Evolutionary conservation across 2,113 vertebrate genomes (phyloP), one percentile per base, ranked within the genome.

Genomic region (Heliornis fulica): DNA sequence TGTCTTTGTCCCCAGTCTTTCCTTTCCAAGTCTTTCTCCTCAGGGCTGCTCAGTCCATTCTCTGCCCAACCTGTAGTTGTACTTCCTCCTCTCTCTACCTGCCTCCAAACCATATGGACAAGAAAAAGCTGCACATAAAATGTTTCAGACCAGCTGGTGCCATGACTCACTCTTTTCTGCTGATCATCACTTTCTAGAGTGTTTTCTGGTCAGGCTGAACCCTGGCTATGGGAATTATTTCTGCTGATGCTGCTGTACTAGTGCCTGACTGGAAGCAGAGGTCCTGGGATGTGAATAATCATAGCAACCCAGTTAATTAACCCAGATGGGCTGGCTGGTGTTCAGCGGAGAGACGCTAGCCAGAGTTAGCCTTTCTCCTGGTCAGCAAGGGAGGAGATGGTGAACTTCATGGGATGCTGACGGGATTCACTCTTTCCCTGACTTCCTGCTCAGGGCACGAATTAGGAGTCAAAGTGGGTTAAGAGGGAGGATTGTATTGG

Each of bases 381-480:
- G 11, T 56, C 26, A 32, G 41, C 53, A 79, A 59, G 7, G 12
- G 25, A 89, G 45, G 40, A 74, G 32, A 57, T 54, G 63, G 2
- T 77, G 75, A 85, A 29, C 43, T 80, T 56, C 16, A 21, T 40
- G 45, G 40, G 22, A 11, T 81, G 29, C 41, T 86, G 17, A 38
- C 86, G 15, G 45, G n/a, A 34, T 83, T 74, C 0, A 0, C 19
- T 40, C 19, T 72, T 85, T 54, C 61, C 18, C 51, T 0, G 0
- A 71, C 28, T n/a, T 84, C 17, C 14, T n/a, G n/a, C 12, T 11
- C n/a, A 80, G 71, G 32, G 12, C 21, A 21, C 1, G 5, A 56
- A 46, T 51, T 50, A 66, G 34, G 31, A 71, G 13, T 8, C 2
- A 0, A 70, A 71, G 7, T 29, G 50, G 8, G 11, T 48, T 78